Base-by-base conservation (phyloP, 2,888 invertebrate genomes). In the Eupithecia exiguata region DNA sequence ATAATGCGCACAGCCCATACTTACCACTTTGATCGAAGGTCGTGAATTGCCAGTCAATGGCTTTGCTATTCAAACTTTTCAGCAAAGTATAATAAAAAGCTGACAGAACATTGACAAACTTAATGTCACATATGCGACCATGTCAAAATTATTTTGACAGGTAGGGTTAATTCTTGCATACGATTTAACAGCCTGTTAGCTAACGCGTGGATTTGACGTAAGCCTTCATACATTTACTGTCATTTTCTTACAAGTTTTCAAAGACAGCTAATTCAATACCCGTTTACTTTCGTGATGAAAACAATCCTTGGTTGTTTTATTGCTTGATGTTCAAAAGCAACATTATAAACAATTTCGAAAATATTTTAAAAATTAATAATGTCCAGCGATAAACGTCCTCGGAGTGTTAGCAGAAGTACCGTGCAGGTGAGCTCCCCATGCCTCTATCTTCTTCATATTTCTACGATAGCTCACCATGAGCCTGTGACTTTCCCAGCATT, bases 391-490 rank as follows among this genome's bases (percentile, higher is more conserved):
- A 91, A 88, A 70, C 77, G 83, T 43, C 77, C 83, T 0, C 84
- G 88, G 10, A 89, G 89, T 66, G 75, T 76, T 1, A 88, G 89
- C 67, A 81, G 83, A 2, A 86, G 87, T 65, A 84, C 87, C 0
- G 71, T 73, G 21, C 80, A 72, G 40, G 98, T 68, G 5, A 53
- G 1, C 4, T 36, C 5, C 21, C n/a, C 16, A 30, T 70, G 18
- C 40, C 18, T 36, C 6, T 43, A 14, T 3, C 46, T 49, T 16
- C 43, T 16, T 49, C 49, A 49, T 30, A 30, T 49, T n/a, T 49
- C 49, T 49, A n/a, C n/a, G n/a, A n/a, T n/a, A n/a, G n/a, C n/a
- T n/a, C n/a, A n/a, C n/a, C n/a, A n/a, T n/a, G n/a, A n/a, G n/a
- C n/a, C n/a, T n/a, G n/a, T n/a, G n/a, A 2, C 43, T 43, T 4